Base-by-base conservation (phyloP, 2,113 vertebrate species). In the Copsychus sechellarum region DNA sequence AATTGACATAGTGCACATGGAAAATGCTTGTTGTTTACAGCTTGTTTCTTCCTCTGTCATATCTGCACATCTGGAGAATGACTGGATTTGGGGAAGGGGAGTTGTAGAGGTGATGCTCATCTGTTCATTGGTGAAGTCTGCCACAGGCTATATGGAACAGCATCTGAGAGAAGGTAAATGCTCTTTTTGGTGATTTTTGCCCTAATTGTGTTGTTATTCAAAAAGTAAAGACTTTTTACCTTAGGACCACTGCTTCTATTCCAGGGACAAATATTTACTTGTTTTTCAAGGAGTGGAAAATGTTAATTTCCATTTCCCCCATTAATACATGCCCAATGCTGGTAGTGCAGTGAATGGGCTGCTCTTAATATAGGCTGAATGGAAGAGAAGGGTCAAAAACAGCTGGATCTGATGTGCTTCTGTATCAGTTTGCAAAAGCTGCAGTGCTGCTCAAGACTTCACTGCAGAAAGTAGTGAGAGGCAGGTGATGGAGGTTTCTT, bases 1-100 rank as follows among this genome's bases (percentile, higher is more conserved):
- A 6, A 17, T 21, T n/a, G 43, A 28, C 6, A 0, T 8, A 25
- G 19, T 12, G 47, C 25, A 11, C 21, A 0, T 56, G 42, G 20
- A 47, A 88, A 7, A 57, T 5, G 1, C 12, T 16, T 17, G 0
- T 12, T n/a, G 9, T 12, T 65, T 25, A 14, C 36, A 23, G 14
- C 15, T 33, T 48, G 23, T 40, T 71, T 86, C 38, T 57, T 33
- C 12, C 40, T 12, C 25, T 51, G 66, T 53, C 40, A 6, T 5
- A 23, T 8, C 21, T 13, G 6, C 43, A n/a, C 20, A 14, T 11
- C 26, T 65, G 66, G 29, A 29, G 28, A 70, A 61, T 31, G 50
- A 10, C 38, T 36, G 47, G 47, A 29, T 38, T 34, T 73, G 38
- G 62, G 26, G 43, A 25, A 15, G 9, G 16, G 20, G 3, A 36